Base-by-base conservation (phyloP, 2,113 vertebrate species). In the Bambusicola thoracicus region DNA sequence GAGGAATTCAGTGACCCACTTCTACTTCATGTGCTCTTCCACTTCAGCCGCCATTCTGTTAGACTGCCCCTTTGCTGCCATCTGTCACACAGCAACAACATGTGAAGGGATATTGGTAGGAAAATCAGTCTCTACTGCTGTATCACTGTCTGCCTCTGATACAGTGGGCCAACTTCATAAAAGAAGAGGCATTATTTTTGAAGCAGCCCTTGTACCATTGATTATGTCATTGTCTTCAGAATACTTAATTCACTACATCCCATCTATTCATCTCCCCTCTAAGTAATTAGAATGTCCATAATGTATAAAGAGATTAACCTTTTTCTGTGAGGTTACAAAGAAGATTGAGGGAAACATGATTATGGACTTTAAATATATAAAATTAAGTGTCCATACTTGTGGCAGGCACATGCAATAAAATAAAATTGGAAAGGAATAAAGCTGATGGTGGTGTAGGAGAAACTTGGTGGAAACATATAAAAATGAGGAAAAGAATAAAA, bases 341-440 rank as follows among this genome's bases (percentile, higher is more conserved):
- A 40, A 51, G 17, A 44, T 6, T 69, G 43, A 59, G 38, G 18
- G 20, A 59, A 46, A 44, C 0, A 1, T n/a, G 51, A 22, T 55
- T 40, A 32, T 34, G 34, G 48, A 55, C 29, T 68, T 67, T 24
- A 82, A 62, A 66, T 55, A 19, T 36, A 34, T 81, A 15, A 38
- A 13, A 8, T 25, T 25, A 62, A 62, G 18, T 41, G 19, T 40
- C 9, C 0, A 0, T 24, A n/a, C 20, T 11, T 41, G 49, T 51
- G 27, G 8, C 66, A 87, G 8, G 27, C 25, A 24, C 0, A 0
- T 36, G 21, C 27, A 68, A 67, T 21, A 58, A 66, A n/a, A 69
- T 24, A 25, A 44, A 29, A 48, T 2, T 8, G 27, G 34, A 78
- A 70, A 21, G 62, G 81, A 81, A 14, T 29, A 62, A 21, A 68